Evolutionary conservation across 2,888 invertebrate species (phyloP).

Genomic region (Cynaeus angustus): DNA sequence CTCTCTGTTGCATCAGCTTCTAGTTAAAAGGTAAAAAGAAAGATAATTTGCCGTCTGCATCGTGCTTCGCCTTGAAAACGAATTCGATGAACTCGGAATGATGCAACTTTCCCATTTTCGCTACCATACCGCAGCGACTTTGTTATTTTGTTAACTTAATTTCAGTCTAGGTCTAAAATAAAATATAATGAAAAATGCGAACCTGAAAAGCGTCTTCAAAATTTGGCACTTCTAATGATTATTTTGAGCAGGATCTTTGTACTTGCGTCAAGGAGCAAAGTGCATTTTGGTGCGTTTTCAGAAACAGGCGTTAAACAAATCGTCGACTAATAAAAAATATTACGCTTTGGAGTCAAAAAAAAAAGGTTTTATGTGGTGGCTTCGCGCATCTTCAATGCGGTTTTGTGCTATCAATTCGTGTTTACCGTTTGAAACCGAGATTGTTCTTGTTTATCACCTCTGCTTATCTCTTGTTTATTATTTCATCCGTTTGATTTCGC

Average conservation of each 20-base stretch:
- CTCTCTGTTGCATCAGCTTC: slow-evolving; percentile 42
- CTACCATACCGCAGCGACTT: neutral
- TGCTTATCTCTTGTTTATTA: too few relatives aligned
- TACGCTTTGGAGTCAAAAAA: too few relatives aligned
- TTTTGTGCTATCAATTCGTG: too few relatives aligned
- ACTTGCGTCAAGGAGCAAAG: neutral
- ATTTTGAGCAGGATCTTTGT: slow-evolving; percentile 2
- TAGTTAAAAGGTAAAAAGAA: slow-evolving; percentile 35
- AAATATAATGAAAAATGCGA: neutral
- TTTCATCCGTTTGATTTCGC: too few relatives aligned
- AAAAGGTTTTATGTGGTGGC: too few relatives aligned
- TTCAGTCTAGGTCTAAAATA: too few relatives aligned
- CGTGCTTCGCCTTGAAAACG: slow-evolving; percentile 32
- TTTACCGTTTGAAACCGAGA: too few relatives aligned
- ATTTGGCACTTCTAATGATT: slow-evolving; percentile 1
- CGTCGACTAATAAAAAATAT: too few relatives aligned
- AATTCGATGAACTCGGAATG: slow-evolving; percentile 39
- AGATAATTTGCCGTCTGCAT: slow-evolving; percentile 29
- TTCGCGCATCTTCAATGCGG: too few relatives aligned
- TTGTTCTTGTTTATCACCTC: too few relatives aligned
- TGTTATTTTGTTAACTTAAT: too few relatives aligned
- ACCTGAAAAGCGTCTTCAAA: too few relatives aligned
- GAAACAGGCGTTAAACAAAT: neutral
- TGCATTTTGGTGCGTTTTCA: neutral
- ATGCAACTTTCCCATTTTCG: slow-evolving; percentile 33